Percentiles rank a stretch among this genome's conserved stretches.
phyloP scores from a whole-genome alignment of 2,113 vertebrate genomes.

The Seriola aureovittata region DNA sequence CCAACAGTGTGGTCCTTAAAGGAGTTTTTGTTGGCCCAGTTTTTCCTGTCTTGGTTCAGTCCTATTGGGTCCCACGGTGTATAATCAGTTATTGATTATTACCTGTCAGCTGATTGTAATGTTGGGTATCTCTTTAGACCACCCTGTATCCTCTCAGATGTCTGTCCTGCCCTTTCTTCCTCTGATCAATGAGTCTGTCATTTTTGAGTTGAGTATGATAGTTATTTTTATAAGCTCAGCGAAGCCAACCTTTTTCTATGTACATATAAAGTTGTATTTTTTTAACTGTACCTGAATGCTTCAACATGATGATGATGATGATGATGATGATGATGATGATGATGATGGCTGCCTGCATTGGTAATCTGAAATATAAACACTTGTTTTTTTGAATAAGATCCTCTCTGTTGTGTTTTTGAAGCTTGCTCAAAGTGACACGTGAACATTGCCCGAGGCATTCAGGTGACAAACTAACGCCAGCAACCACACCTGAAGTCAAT shows the following conservation, averaged over 20 bases:
- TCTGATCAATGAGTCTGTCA: slow-evolving; percentile 1
- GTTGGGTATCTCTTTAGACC: neutral
- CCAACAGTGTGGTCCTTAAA: neutral
- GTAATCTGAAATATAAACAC: slow-evolving; percentile 70
- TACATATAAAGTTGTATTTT: slow-evolving; percentile 83
- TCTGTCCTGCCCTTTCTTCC: neutral
- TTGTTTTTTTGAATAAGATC: slow-evolving; percentile 50
- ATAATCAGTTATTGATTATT: neutral
- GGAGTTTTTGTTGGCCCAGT: neutral
- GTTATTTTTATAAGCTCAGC: slow-evolving; percentile 72
- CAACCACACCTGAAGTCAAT: neutral
- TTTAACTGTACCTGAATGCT: slow-evolving; percentile 73
- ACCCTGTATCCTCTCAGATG: neutral
- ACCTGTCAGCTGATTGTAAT: neutral
- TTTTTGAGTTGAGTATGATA: slow-evolving; percentile 35
- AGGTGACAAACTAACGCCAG: neutral
- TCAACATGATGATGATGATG: slow-evolving; percentile 46
- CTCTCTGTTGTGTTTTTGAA: slow-evolving; percentile 5
- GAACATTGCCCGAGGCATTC: neutral
- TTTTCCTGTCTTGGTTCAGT: neutral
- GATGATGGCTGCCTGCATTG: slow-evolving; percentile 58
- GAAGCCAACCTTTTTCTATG: slow-evolving; percentile 72
- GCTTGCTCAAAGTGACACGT: neutral
- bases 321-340: slow-evolving; percentile 41
- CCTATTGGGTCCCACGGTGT: neutral